These are phyloP conservation scores for Limenitis camilla DNA, from an alignment of 2,888 invertebrate species.

Conservation along the genomic window DNA sequence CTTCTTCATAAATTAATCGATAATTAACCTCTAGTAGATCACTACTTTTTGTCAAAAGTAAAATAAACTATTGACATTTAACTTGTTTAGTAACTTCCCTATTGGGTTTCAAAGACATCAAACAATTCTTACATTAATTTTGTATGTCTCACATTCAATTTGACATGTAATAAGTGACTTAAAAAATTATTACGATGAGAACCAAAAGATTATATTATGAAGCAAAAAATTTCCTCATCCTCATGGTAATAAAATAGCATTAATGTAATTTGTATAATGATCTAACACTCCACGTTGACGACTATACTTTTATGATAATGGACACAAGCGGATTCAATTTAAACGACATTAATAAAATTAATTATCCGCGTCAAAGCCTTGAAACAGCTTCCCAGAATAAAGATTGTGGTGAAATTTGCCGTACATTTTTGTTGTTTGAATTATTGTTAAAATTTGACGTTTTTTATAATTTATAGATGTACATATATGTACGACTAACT, in stretches of 20 bases:
- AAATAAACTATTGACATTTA: too few species aligned
- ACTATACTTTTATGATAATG: constrained; percentile 31
- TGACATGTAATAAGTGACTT: background rate
- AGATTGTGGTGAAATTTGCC: constrained; percentile 30
- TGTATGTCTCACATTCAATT: background rate
- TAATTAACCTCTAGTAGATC: too few species aligned
- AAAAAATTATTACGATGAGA: background rate
- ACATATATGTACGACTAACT: constrained; percentile 19
- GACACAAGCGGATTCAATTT: constrained; percentile 31
- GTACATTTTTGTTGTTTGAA: constrained; percentile 21
- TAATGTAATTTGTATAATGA: constrained; percentile 26
- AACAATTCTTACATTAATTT: too few species aligned
- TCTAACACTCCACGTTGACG: constrained; percentile 25
- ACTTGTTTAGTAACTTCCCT: too few species aligned
- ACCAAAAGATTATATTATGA: background rate
- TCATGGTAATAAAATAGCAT: constrained; percentile 15
- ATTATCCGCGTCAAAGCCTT: constrained; percentile 30
- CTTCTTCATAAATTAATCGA: too few species aligned
- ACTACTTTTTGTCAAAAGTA: too few species aligned
- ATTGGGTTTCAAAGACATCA: too few species aligned
- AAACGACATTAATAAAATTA: constrained; percentile 32
- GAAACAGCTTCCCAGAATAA: constrained; percentile 23
- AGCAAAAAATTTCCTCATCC: background rate
- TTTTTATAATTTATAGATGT: constrained; percentile 12
- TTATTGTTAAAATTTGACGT: constrained; percentile 21